These are phyloP conservation scores for Glomeris maerens DNA, from an alignment of 1,140 invertebrate species.

Conservation along the genomic window DNA sequence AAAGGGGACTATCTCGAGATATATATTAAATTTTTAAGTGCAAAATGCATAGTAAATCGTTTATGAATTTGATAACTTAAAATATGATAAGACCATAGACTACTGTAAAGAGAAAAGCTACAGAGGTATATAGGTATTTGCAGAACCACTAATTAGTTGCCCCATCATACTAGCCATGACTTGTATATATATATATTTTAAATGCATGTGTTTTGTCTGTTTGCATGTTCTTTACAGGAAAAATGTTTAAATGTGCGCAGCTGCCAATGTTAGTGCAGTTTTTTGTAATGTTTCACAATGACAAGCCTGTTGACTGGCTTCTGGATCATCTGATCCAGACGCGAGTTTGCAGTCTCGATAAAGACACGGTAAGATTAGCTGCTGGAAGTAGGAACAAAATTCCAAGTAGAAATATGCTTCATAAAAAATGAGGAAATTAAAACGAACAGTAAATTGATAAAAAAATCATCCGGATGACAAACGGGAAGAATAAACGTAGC, in stretches of 20 bases:
- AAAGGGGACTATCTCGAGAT: no score
- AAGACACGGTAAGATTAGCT: slow-evolving; percentile 49
- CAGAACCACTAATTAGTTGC: no score
- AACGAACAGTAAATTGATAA: not conserved
- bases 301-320: slow-evolving; percentile 95
- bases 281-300: slow-evolving; percentile 87
- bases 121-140: no score
- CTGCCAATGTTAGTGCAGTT: slow-evolving; percentile 79
- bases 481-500: slow-evolving; percentile 7
- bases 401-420: slow-evolving; percentile 19
- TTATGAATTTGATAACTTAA: no score
- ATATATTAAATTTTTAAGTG: no score
- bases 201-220: no score
- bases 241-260: slow-evolving; percentile 82
- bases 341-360: slow-evolving; percentile 76
- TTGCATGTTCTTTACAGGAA: slow-evolving; percentile 52
- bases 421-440: slow-evolving; percentile 16
- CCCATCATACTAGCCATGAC: no score
- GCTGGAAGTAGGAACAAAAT: not conserved
- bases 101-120: no score
- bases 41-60: no score
- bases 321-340: slow-evolving; percentile 79
- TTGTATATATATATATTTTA: no score
- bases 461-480: slow-evolving; percentile 17
- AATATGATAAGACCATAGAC: no score